Base-by-base conservation (phyloP, 2,888 invertebrate species). In the Pegoplata infirma region DNA sequence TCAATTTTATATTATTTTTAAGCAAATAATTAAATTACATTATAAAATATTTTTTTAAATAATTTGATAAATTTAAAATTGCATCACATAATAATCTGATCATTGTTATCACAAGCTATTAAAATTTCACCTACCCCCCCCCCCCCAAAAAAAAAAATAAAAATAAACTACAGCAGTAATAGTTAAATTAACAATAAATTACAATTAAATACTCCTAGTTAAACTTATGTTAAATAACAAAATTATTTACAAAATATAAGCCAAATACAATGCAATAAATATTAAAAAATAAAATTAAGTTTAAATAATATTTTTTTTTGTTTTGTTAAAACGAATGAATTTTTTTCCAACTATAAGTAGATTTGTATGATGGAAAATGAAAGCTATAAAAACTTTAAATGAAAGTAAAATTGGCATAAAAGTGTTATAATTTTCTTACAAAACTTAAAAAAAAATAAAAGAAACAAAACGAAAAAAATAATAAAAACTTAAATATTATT, bases 391-490 rank as follows among this genome's bases (percentile, higher is more conserved):
- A 56, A 66, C 12, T 69, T 69, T 77, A 69, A 79, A 84, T 83
- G 86, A 86, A 87, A 86, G 86, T 86, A 85, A 87, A 86, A 85
- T 85, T 84, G 82, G 84, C 82, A 82, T 81, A 85, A 84, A 84
- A 86, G 73, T 80, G 80, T 77, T 81, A 81, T 80, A 81, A 78
- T 81, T 83, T 75, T 71, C 68, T 61, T 79, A 61, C 71, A 71
- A 74, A 56, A 79, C 58, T 61, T 40, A 25, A 14, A 8, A 66
- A 8, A 51, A 64, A 32, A 17, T 58, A 40, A 51, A 66, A 44
- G 46, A 53, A 25, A 28, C 7, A 44, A 16, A 21, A 28, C 28
- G n/a, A 32, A 64, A 59, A 64, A 78, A 74, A 59, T 51, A 68
- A n/a, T n/a, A n/a, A n/a, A n/a, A n/a, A n/a, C n/a, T n/a, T 63